Evolutionary conservation across 2,888 invertebrate genomes (phyloP).

Genomic region (Unio delphinus): DNA sequence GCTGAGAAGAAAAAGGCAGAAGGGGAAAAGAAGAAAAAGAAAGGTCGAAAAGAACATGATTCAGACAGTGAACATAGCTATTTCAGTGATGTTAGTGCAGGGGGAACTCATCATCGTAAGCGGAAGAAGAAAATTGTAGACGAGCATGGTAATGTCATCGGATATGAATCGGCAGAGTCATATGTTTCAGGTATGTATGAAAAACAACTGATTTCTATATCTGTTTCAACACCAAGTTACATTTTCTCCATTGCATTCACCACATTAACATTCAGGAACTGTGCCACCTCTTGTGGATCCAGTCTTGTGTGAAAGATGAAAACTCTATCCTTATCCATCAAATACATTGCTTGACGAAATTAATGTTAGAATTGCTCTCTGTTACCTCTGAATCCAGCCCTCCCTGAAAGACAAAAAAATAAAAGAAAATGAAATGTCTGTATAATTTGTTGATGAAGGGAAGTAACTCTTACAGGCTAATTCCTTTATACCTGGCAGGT

Average conservation of each 20-base stretch:
- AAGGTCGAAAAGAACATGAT: constrained; percentile 55
- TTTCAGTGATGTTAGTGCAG: constrained; percentile 64
- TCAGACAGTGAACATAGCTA: constrained; percentile 68
- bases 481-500: too few species aligned
- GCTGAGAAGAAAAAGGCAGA: constrained; percentile 50
- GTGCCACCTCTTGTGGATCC: too few species aligned
- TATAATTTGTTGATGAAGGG: too few species aligned
- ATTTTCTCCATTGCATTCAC: background rate
- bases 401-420: too few species aligned
- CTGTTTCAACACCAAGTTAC: background rate
- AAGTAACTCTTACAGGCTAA: too few species aligned
- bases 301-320: too few species aligned
- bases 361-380: too few species aligned
- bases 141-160: constrained; percentile 65
- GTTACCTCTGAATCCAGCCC: too few species aligned
- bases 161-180: constrained; percentile 55
- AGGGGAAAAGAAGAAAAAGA: constrained; percentile 44
- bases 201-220: background rate
- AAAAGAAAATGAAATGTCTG: too few species aligned
- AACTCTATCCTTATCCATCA: too few species aligned
- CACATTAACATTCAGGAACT: too few species aligned
- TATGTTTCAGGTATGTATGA: constrained; percentile 32
- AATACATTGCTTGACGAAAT: too few species aligned
- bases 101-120: constrained; percentile 58
- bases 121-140: constrained; percentile 63